A percentile compares a stretch with the other conserved stretches of the same genome.
phyloP scores from a whole-genome alignment of 1,140 invertebrate species.

The Papilio helenus region DNA sequence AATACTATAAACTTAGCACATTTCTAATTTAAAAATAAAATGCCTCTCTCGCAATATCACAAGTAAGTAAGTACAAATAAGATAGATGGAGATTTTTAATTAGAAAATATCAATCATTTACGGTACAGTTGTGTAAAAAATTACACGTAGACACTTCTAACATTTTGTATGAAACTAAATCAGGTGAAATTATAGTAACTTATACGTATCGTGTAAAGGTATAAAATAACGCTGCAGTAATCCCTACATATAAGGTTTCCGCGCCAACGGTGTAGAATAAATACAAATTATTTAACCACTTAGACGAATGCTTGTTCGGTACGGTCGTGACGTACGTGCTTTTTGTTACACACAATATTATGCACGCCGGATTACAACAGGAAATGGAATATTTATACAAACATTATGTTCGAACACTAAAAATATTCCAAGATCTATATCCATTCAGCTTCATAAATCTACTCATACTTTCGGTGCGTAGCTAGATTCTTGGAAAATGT shows the following conservation, averaged over 20 bases:
- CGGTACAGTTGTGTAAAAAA: too few species aligned
- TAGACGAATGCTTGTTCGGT: neutral
- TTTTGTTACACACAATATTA: slow-evolving; percentile 17
- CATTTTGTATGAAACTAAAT: neutral
- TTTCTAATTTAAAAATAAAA: neutral
- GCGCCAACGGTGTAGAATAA: neutral
- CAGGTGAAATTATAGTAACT: neutral
- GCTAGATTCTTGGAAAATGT: neutral
- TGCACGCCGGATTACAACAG: slow-evolving; percentile 8
- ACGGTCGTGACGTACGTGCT: slow-evolving; percentile 8
- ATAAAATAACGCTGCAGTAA: slow-evolving; percentile 11
- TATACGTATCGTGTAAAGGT: neutral
- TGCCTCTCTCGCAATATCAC: neutral
- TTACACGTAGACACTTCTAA: neutral
- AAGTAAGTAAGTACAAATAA: neutral
- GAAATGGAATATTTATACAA: slow-evolving; percentile 25
- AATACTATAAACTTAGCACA: neutral
- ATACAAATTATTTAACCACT: slow-evolving; percentile 8
- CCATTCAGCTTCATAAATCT: neutral
- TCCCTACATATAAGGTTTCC: slow-evolving; percentile 9
- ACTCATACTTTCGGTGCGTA: neutral
- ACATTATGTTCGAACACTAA: slow-evolving; percentile 11
- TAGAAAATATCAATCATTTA: too few species aligned
- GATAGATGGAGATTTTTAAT: neutral
- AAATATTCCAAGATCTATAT: neutral